A percentile compares a stretch with the other conserved stretches of the same genome.
These are phyloP conservation scores for Sanderia malayensis DNA, from an alignment of 30 jellyfish, hydroid and myxozoan species.

Conservation along the genomic window DNA sequence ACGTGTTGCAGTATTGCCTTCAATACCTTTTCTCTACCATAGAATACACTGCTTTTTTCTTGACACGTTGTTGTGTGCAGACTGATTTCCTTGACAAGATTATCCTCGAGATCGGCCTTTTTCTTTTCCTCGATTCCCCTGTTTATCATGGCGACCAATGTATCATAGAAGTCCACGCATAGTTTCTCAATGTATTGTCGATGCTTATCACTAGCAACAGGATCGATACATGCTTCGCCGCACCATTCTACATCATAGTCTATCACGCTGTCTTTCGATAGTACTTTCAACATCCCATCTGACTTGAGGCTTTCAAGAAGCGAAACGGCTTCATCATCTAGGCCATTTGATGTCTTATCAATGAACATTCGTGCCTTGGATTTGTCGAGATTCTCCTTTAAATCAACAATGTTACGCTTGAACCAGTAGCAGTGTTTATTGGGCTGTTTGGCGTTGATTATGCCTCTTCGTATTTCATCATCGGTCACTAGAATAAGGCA, in stretches of 20 bases:
- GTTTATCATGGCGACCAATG: constrained; percentile 62
- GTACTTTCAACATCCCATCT: constrained; percentile 16
- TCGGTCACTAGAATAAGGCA: no score
- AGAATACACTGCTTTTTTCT: constrained; percentile 66
- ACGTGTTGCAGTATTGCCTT: constrained; percentile 47
- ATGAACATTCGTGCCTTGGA: constrained; percentile 62
- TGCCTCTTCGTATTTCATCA: constrained; percentile 76
- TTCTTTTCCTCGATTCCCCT: constrained; percentile 76
- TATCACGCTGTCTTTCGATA: constrained; percentile 39
- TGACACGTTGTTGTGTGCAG: constrained; percentile 77
- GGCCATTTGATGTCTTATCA: constrained; percentile 54
- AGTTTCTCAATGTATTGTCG: constrained; percentile 40
- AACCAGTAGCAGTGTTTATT: constrained; percentile 79
- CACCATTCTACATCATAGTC: constrained; percentile 69
- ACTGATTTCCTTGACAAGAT: constrained; percentile 70
- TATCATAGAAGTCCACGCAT: constrained; percentile 66
- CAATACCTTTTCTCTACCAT: constrained; percentile 72
- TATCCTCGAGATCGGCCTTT: constrained; percentile 42
- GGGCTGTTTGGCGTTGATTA: constrained; percentile 56
- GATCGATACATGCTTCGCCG: constrained; percentile 65
- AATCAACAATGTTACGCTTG: constrained; percentile 66
- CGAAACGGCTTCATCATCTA: constrained; percentile 66
- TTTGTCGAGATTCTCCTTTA: constrained; percentile 41
- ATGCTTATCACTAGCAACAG: constrained; percentile 47
- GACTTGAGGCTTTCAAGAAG: constrained; percentile 40